Conservation (phyloP, 2,888 invertebrate species). For the Caenorhabditis sp. region DNA sequence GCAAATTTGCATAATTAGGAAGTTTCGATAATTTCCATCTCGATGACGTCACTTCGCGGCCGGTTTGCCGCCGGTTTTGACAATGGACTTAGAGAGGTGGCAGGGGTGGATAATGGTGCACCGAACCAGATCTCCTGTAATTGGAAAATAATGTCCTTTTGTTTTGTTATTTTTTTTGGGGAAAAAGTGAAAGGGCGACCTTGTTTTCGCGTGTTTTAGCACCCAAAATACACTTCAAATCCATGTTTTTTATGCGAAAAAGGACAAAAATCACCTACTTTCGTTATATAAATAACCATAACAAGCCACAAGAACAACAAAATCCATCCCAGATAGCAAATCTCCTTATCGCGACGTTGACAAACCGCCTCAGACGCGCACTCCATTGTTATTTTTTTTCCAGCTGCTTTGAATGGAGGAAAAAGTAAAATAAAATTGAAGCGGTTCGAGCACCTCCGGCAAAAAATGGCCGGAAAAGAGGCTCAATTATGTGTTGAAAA, state of each 20-base stretch:
- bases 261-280: no score
- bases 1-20: background rate
- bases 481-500: no score
- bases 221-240: background rate
- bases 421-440: no score
- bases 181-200: background rate
- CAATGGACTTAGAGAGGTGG: slow-evolving; percentile 12
- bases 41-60: background rate
- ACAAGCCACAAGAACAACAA: slow-evolving; percentile 50
- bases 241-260: no score
- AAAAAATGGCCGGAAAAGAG: no score
- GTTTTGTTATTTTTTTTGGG: background rate
- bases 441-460: no score
- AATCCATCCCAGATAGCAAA: slow-evolving; percentile 56
- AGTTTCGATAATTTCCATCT: background rate
- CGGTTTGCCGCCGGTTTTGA: background rate
- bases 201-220: background rate
- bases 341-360: slow-evolving; percentile 47
- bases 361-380: slow-evolving; percentile 37
- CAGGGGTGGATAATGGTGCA: slow-evolving; percentile 24
- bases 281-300: slow-evolving; percentile 58
- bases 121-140: slow-evolving; percentile 45
- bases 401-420: no score
- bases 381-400: slow-evolving; percentile 30
- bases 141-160: background rate